These are phyloP conservation scores for Hermetia illucens DNA, from an alignment of 1,140 invertebrate species.

Conservation along the genomic window DNA sequence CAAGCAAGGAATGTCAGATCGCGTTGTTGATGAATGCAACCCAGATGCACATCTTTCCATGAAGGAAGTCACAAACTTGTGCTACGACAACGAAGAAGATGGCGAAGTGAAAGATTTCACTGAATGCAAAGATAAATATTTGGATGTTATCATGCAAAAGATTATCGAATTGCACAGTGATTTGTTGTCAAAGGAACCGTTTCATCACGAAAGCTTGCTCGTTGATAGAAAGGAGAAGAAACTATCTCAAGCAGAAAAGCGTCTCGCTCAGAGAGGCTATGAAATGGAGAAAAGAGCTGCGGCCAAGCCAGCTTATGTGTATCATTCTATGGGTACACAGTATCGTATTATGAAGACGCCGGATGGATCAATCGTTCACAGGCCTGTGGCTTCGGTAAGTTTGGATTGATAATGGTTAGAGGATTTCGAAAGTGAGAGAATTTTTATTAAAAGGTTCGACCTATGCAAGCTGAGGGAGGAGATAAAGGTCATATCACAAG, in stretches of 20 bases:
- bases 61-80: constrained; percentile 88
- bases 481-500: constrained; percentile 19
- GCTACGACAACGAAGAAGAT: constrained; percentile 85
- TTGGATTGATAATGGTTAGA: constrained; percentile 1
- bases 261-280: constrained; percentile 83
- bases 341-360: constrained; percentile 40
- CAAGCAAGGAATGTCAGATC: constrained; percentile 93
- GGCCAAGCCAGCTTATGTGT: constrained; percentile 32
- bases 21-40: constrained; percentile 96
- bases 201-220: constrained; percentile 91
- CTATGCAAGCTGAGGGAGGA: constrained; percentile 31
- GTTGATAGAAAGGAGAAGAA: constrained; percentile 94
- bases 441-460: constrained; percentile 13
- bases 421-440: background rate
- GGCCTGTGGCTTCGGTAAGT: constrained; percentile 40
- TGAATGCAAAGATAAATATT: constrained; percentile 53
- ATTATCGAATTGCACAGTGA: constrained; percentile 50
- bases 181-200: constrained; percentile 76
- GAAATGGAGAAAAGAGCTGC: constrained; percentile 86
- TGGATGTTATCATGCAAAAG: constrained; percentile 67
- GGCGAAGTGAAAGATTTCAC: constrained; percentile 56
- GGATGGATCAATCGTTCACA: constrained; percentile 38
- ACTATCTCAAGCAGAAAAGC: constrained; percentile 86
- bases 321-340: constrained; percentile 17
- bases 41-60: constrained; percentile 89